Percentiles rank a stretch among this genome's conserved stretches.
These are phyloP conservation scores for Zosterops lateralis DNA, from an alignment of 2,113 vertebrate genomes.

Conservation along the genomic window DNA sequence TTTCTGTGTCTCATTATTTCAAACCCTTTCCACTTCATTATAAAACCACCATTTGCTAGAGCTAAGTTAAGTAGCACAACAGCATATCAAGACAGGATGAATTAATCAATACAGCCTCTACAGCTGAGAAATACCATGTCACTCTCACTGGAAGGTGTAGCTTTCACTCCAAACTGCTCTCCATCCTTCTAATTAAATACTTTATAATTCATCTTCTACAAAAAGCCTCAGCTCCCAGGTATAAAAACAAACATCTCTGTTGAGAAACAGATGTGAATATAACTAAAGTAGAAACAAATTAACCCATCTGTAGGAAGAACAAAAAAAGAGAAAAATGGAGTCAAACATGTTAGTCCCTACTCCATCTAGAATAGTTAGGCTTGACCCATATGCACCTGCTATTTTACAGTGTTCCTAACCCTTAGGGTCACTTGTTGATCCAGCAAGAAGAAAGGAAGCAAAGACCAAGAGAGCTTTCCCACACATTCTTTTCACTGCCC, in stretches of 20 bases:
- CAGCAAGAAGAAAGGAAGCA: background rate
- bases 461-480: background rate
- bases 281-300: background rate
- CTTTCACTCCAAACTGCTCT: constrained; percentile 8
- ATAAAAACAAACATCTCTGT: constrained; percentile 6
- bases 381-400: background rate
- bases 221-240: background rate
- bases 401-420: background rate
- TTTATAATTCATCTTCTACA: background rate
- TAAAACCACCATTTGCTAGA: constrained; percentile 3
- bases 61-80: background rate
- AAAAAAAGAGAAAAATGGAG: background rate
- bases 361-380: background rate
- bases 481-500: background rate
- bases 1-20: constrained; percentile 7
- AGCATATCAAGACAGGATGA: background rate
- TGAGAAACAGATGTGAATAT: background rate
- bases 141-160: background rate
- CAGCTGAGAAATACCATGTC: background rate
- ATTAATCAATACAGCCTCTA: constrained; percentile 23
- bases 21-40: background rate
- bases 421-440: background rate
- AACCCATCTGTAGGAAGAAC: background rate
- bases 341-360: background rate
- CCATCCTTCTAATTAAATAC: constrained; percentile 16